Base-by-base conservation (phyloP, 1,140 invertebrate genomes). In the Carcinoscorpius rotundicauda region DNA sequence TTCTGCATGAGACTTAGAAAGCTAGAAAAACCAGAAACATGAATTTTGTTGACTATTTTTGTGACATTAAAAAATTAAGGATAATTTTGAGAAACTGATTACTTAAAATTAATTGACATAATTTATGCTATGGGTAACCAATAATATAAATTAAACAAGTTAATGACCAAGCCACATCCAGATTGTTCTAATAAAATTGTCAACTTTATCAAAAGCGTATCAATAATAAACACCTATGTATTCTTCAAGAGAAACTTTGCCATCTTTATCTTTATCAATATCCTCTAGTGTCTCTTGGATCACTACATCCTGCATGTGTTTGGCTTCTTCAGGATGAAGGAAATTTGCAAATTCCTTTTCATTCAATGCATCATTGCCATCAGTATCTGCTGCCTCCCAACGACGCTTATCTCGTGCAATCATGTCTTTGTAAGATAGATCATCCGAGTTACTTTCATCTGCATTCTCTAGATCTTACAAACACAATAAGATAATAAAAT, bases 191-290 rank as follows among this genome's bases (percentile, higher is more conserved):
- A 29, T 29, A 29, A 29, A 29, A 29, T 29, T 29, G 29, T 29
- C 29, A 29, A 29, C 29, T 29, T 29, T 29, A 29, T 29, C 29
- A 29, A 29, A 29, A 29, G 29, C 2, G 29, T 29, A 29, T 59
- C 48, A 9, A 59, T 8, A 49, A 11, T 55, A 72, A 76, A 75
- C 74, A 82, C 81, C 81, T 68, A 86, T 86, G 73, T 86, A 86
- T 74, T 86, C 85, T 53, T 82, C 78, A 48, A 83, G 63, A 69
- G 81, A 82, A 64, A 87, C 81, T 72, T 79, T 80, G 66, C 91
- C 87, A 82, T 97, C 93, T 74, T 87, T 87, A 79, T 99, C 88
- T 74, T 94, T 97, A 75, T 99, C 97, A 75, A 99, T 93, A 75
- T 98, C 96, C 77, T 97, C 93, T 74, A 98, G 83, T 0, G 97